A percentile compares a stretch with the other conserved stretches of the same genome.
phyloP scores from a whole-genome alignment of 2,113 vertebrate species.

The Epinephelus cyanopodus region DNA sequence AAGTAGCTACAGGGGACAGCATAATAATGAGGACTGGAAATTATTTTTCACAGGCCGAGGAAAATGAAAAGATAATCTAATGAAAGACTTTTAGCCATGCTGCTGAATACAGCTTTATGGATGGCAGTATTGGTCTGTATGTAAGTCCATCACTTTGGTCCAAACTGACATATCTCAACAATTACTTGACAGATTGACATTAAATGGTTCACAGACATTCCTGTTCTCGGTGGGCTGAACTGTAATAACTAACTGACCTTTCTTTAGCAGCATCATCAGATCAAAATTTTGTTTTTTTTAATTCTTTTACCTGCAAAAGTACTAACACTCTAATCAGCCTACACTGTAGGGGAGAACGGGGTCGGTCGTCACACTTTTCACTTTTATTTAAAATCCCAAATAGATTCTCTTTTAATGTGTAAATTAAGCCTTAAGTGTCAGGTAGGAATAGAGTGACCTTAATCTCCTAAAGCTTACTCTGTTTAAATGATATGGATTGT shows the following conservation, averaged over 20 bases:
- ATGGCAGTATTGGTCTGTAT: not conserved
- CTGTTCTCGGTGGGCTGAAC: not conserved
- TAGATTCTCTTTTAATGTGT: too few species aligned
- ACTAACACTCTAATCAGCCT: not conserved
- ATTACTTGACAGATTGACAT: not conserved
- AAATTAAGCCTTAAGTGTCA: too few species aligned
- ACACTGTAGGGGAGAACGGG: not conserved
- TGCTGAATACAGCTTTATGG: not conserved
- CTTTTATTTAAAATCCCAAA: too few species aligned
- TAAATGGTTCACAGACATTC: not conserved
- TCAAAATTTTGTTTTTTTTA: not conserved
- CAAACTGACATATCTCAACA: slow-evolving; percentile 10
- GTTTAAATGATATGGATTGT: too few species aligned
- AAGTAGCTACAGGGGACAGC: slow-evolving; percentile 60
- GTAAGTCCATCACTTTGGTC: slow-evolving; percentile 17
- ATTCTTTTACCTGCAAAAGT: not conserved
- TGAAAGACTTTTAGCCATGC: slow-evolving; percentile 40
- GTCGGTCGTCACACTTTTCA: too few species aligned
- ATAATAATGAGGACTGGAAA: slow-evolving; percentile 69
- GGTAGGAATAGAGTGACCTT: too few species aligned
- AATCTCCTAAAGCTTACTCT: too few species aligned
- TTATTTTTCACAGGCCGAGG: slow-evolving; percentile 53
- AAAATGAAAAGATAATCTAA: slow-evolving; percentile 68
- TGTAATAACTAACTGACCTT: not conserved
- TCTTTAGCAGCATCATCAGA: not conserved